These are phyloP conservation scores for Podiceps cristatus DNA, from an alignment of 2,113 vertebrate genomes.

Conservation along the genomic window DNA sequence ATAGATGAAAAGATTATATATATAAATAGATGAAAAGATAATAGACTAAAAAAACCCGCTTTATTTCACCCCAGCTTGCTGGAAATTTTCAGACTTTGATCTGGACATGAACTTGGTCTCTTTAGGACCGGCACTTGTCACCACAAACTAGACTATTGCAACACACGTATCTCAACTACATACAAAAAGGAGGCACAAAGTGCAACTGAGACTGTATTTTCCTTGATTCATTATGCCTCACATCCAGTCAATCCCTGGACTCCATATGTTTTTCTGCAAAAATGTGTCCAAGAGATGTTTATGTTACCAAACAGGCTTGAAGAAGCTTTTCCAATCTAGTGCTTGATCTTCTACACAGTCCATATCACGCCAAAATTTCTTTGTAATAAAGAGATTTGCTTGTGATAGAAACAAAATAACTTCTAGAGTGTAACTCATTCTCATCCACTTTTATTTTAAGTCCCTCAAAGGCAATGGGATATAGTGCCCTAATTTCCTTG, in stretches of 20 bases:
- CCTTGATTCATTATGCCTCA: neutral
- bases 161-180: neutral
- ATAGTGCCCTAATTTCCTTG: neutral
- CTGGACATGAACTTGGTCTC: neutral
- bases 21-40: neutral
- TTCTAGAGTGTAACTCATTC: neutral
- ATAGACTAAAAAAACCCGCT: neutral
- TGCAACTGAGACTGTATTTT: neutral
- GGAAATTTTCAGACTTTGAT: neutral
- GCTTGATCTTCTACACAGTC: neutral
- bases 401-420: neutral
- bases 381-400: neutral
- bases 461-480: neutral
- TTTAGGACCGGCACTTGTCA: neutral
- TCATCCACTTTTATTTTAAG: neutral
- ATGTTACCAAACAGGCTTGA: neutral
- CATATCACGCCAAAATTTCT: neutral
- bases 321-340: neutral
- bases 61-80: neutral
- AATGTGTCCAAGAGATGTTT: neutral
- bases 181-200: neutral
- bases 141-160: neutral
- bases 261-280: neutral
- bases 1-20: neutral
- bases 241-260: neutral